These are phyloP conservation scores for Axea sp. DNA, from an alignment of 2,888 invertebrate genomes.

Conservation along the genomic window DNA sequence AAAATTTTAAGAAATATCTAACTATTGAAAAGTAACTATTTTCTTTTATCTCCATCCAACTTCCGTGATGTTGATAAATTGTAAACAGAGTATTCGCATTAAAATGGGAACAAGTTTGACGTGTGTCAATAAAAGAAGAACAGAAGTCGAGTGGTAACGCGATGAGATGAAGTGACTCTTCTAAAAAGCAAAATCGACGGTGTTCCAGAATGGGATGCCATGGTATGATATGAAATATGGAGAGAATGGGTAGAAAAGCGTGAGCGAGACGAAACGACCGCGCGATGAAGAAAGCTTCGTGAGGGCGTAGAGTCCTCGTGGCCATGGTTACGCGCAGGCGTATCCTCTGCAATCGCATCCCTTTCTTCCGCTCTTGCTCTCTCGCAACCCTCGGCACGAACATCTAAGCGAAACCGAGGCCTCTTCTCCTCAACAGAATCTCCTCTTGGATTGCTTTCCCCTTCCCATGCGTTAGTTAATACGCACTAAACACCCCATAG, in stretches of 20 bases:
- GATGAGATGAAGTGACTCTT: conserved; percentile 74
- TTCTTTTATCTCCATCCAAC: not conserved
- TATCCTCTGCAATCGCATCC: conserved; percentile 71
- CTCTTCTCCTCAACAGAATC: conserved; percentile 38
- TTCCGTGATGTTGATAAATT: conserved; percentile 18
- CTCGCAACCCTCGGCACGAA: conserved; percentile 35
- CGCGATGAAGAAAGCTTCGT: conserved; percentile 54
- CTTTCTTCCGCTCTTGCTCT: conserved; percentile 68
- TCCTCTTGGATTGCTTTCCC: conserved; percentile 69
- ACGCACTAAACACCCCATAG: conserved; percentile 78
- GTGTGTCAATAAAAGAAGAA: conserved; percentile 43
- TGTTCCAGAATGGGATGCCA: conserved; percentile 69
- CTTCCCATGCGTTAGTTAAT: conserved; percentile 71
- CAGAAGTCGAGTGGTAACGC: conserved; percentile 67
- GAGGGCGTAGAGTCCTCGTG: conserved; percentile 77
- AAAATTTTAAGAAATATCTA: no score
- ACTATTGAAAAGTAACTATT: no score
- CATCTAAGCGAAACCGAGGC: conserved; percentile 27
- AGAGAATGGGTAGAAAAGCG: conserved; percentile 57
- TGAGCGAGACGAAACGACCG: conserved; percentile 1
- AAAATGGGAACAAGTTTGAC: conserved; percentile 36
- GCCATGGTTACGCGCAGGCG: conserved; percentile 79
- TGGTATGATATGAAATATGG: conserved; percentile 60
- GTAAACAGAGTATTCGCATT: conserved; percentile 25
- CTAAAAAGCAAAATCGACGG: conserved; percentile 63